These are phyloP conservation scores for Styela plicata DNA, from an alignment of 23 tunicate genomes.

Conservation along the genomic window DNA sequence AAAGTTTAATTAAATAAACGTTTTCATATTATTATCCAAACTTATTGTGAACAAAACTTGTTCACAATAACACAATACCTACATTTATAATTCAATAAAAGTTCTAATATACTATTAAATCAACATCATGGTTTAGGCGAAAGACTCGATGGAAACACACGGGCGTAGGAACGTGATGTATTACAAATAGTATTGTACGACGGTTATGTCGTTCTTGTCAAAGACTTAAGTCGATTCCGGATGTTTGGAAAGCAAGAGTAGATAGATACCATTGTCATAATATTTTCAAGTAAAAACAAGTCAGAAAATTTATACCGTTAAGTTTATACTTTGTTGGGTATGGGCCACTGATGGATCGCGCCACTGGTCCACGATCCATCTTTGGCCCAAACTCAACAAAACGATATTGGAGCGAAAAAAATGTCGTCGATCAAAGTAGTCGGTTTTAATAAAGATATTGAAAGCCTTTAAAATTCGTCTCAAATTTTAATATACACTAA, in stretches of 20 bases:
- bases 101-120: background rate
- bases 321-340: too few species aligned
- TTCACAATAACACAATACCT: background rate
- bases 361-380: too few species aligned
- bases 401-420: too few species aligned
- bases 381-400: too few species aligned
- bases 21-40: background rate
- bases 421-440: too few species aligned
- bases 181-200: background rate
- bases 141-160: background rate
- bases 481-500: too few species aligned
- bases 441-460: too few species aligned
- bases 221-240: background rate
- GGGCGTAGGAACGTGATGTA: background rate
- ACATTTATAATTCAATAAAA: background rate
- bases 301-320: too few species aligned
- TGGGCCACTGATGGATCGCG: too few species aligned
- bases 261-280: background rate
- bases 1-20: background rate
- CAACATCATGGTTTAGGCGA: too few species aligned
- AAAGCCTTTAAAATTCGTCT: too few species aligned
- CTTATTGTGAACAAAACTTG: background rate
- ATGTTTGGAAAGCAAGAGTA: background rate
- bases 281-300: too few species aligned
- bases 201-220: background rate